phyloP scores from a whole-genome alignment of 2,888 invertebrate species.

The Phasia obesa region DNA sequence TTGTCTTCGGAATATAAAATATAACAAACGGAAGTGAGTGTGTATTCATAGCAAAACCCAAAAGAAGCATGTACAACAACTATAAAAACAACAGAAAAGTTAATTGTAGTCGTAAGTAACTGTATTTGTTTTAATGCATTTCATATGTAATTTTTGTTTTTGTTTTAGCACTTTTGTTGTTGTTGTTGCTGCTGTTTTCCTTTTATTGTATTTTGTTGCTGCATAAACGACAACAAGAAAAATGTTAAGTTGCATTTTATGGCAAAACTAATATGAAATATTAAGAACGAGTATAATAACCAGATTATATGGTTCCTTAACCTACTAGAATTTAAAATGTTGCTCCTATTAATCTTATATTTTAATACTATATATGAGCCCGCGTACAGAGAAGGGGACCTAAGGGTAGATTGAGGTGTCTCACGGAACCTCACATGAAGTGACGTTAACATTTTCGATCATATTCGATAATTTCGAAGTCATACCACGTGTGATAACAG shows the following conservation, averaged over 20 bases:
- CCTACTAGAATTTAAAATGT: background rate
- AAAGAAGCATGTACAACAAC: constrained; percentile 18
- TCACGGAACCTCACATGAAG: no score
- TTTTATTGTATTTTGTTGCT: background rate
- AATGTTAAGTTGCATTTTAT: constrained; percentile 27
- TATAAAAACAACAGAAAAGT: constrained; percentile 22
- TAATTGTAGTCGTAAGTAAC: constrained; percentile 65
- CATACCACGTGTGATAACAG: no score
- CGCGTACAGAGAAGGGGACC: no score
- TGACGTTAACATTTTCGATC: no score
- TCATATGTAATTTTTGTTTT: constrained; percentile 20
- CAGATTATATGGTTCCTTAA: background rate
- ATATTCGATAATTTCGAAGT: no score
- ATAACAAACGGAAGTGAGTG: constrained; percentile 64
- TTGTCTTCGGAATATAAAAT: constrained; percentile 70
- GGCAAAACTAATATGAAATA: constrained; percentile 2
- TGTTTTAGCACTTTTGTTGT: background rate
- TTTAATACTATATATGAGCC: no score
- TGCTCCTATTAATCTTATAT: background rate
- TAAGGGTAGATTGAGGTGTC: no score
- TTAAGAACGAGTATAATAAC: background rate
- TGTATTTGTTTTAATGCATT: constrained; percentile 49
- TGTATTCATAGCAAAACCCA: constrained; percentile 38
- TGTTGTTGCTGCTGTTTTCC: constrained; percentile 12
- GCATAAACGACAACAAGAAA: constrained; percentile 1